These are phyloP conservation scores for Maccullochella peelii DNA, from an alignment of 2,113 vertebrate genomes.

Conservation along the genomic window DNA sequence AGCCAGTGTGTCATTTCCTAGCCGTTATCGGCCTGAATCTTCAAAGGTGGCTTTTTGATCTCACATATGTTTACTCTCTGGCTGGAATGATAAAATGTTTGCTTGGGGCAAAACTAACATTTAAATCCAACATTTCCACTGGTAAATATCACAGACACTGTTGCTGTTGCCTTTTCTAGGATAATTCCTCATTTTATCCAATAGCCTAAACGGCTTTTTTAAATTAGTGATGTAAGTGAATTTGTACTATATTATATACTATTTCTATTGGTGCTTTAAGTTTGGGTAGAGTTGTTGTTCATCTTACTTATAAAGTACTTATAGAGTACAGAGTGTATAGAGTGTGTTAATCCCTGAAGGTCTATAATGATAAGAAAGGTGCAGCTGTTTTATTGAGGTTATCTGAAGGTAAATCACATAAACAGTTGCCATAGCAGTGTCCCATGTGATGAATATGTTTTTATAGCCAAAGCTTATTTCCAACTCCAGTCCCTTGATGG, in stretches of 20 bases:
- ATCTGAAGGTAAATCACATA: neutral
- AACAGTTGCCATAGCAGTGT: neutral
- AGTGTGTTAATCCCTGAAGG: neutral
- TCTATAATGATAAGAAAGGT: neutral
- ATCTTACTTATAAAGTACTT: neutral
- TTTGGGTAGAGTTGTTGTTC: neutral
- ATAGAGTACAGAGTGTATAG: too few relatives aligned
- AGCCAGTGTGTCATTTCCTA: neutral
- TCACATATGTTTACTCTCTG: neutral
- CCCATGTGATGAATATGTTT: conserved; percentile 4
- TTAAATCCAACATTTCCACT: neutral
- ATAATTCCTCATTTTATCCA: neutral
- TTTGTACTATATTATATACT: neutral
- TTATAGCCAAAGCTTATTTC: conserved; percentile 5
- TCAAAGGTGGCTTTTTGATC: neutral
- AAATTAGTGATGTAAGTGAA: neutral
- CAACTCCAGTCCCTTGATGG: neutral
- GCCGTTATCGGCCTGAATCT: neutral
- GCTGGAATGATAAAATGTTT: neutral
- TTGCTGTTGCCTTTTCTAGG: neutral
- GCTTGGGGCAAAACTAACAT: neutral
- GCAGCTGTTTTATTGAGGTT: neutral
- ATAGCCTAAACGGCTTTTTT: neutral
- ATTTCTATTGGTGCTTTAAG: neutral
- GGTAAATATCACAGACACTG: neutral